Evolutionary conservation across 2,113 vertebrate species (phyloP).

Genomic region (Elaphurus davidianus): DNA sequence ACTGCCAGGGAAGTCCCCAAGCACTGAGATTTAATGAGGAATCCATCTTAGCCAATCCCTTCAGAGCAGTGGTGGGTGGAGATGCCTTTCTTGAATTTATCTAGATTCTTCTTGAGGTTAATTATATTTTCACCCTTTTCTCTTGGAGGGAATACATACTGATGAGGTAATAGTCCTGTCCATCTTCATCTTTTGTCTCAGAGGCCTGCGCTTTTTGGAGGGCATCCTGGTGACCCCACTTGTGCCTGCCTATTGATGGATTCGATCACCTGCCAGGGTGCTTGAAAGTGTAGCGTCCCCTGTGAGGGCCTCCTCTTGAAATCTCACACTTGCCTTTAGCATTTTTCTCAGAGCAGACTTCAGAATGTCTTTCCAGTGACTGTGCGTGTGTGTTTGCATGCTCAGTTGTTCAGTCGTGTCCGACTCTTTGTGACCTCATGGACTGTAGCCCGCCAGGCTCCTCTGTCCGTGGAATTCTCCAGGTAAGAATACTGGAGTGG

Average conservation of each 20-base stretch:
- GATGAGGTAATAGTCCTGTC: not conserved
- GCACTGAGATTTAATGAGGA: too few relatives aligned
- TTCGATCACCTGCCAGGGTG: not conserved
- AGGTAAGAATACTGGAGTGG: not conserved
- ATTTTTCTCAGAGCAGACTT: not conserved
- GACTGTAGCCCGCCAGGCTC: not conserved
- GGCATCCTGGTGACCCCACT: not conserved
- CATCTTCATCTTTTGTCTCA: too few relatives aligned
- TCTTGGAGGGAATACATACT: not conserved
- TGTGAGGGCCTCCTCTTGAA: too few relatives aligned
- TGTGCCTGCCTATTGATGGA: too few relatives aligned
- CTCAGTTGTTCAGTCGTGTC: not conserved
- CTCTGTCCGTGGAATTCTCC: not conserved
- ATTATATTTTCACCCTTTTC: not conserved
- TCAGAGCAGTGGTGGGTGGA: not conserved
- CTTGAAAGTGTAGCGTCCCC: accelerated
- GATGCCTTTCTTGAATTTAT: too few relatives aligned
- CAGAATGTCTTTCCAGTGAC: not conserved
- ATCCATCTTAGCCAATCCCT: not conserved
- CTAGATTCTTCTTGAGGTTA: not conserved
- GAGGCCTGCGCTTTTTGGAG: not conserved
- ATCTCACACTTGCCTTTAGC: not conserved
- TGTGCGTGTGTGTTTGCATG: not conserved
- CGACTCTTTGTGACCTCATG: not conserved
- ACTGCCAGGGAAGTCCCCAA: not conserved